phyloP scores from a whole-genome alignment of 2,113 vertebrate genomes.

The Engraulis encrasicolus region DNA sequence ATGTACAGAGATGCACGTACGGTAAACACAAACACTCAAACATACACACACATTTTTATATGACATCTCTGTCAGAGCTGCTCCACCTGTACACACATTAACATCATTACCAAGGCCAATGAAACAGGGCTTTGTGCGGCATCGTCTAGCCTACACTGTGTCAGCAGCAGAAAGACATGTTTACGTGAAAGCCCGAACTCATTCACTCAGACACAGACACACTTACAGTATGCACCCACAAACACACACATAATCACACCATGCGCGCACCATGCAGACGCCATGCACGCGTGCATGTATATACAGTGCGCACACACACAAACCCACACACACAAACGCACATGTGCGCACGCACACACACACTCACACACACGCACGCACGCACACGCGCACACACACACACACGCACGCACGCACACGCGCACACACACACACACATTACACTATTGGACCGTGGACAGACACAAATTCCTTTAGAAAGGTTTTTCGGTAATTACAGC shows the following conservation, averaged over 20 bases:
- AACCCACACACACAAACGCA: no score
- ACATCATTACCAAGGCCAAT: not conserved
- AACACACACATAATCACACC: conserved; percentile 14
- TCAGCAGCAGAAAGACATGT: not conserved
- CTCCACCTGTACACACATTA: not conserved
- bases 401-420: conserved; percentile 16
- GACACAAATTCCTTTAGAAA: conserved; percentile 49
- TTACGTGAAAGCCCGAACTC: not conserved
- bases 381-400: conserved; percentile 21
- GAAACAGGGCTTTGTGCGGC: not conserved
- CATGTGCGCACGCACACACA: no score
- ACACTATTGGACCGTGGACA: conserved; percentile 29
- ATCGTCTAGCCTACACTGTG: not conserved
- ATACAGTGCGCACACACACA: not conserved
- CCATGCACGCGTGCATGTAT: no score
- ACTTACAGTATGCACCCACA: conserved; percentile 31
- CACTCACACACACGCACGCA: not conserved
- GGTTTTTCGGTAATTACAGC: conserved; percentile 71
- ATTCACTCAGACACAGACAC: not conserved
- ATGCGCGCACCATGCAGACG: no score
- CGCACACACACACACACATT: not conserved
- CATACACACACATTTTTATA: not conserved
- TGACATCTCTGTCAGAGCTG: not conserved
- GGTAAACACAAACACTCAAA: not conserved
- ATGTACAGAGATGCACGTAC: not conserved